A percentile compares a stretch with the other conserved stretches of the same genome.
Conservation (phyloP, 2,797 vertebrate genomes). For the Cirrhinus molitorella region DNA sequence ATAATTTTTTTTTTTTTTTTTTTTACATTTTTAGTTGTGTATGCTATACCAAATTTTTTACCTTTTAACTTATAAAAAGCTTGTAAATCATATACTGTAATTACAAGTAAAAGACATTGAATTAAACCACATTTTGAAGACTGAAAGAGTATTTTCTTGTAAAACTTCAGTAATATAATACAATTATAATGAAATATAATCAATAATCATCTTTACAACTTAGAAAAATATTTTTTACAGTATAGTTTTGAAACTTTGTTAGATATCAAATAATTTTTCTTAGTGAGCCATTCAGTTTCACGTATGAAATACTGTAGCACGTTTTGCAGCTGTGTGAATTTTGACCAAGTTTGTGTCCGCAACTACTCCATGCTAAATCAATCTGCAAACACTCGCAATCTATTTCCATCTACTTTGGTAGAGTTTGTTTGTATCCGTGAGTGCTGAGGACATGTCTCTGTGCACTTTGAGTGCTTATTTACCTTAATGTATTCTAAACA, state of each 20-base stretch:
- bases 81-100: background rate
- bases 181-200: too few relatives aligned
- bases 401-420: background rate
- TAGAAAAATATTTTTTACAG: background rate
- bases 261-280: background rate
- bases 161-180: background rate
- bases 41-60: too few relatives aligned
- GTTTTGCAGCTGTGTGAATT: background rate
- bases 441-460: background rate
- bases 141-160: background rate
- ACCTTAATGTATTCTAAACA: slow-evolving; percentile 73
- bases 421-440: slow-evolving; percentile 29
- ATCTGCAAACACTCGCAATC: background rate
- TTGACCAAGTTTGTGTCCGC: background rate
- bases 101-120: background rate
- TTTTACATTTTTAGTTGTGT: too few relatives aligned
- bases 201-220: background rate
- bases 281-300: background rate
- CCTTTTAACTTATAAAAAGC: background rate
- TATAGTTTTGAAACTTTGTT: background rate
- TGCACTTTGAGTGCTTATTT: slow-evolving; percentile 66
- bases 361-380: background rate
- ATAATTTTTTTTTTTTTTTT: too few relatives aligned
- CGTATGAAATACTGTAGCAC: background rate
- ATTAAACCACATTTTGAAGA: background rate